These are phyloP conservation scores for Tetragnatha versicolor DNA, from an alignment of 1,140 invertebrate genomes.

Conservation along the genomic window DNA sequence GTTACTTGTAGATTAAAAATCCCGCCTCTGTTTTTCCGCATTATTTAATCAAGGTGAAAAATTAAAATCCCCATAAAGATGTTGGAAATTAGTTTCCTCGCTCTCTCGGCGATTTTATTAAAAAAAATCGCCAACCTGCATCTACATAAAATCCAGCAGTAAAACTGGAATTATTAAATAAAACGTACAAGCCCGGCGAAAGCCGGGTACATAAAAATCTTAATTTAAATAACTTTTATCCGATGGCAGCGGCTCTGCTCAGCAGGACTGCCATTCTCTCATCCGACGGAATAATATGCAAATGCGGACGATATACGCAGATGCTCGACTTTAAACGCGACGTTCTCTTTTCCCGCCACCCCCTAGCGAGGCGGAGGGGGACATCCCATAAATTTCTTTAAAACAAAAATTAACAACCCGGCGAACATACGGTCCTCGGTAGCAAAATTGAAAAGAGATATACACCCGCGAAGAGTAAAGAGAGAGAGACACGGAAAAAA, in stretches of 20 bases:
- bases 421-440: background rate
- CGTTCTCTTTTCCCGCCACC: conserved; percentile 16
- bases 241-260: conserved; percentile 19
- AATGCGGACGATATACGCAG: conserved; percentile 30
- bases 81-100: conserved; percentile 26
- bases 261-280: no score
- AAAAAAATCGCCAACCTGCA: background rate
- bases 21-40: background rate
- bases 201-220: conserved; percentile 51
- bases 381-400: conserved; percentile 55
- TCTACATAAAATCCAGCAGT: conserved; percentile 17
- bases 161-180: conserved; percentile 45
- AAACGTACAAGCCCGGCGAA: background rate
- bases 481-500: background rate
- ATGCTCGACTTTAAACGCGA: conserved; percentile 44
- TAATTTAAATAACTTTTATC: conserved; percentile 55
- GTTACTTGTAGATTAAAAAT: no score
- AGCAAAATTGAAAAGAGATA: background rate
- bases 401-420: conserved; percentile 52
- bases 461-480: background rate
- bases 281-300: conserved; percentile 45
- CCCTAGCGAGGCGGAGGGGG: background rate
- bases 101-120: background rate
- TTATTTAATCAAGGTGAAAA: background rate
- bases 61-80: conserved; percentile 13